Evolutionary conservation across 2,113 vertebrate genomes (phyloP), one percentile per base, ranked within the genome.

Genomic region (Stigmatopora nigra): DNA sequence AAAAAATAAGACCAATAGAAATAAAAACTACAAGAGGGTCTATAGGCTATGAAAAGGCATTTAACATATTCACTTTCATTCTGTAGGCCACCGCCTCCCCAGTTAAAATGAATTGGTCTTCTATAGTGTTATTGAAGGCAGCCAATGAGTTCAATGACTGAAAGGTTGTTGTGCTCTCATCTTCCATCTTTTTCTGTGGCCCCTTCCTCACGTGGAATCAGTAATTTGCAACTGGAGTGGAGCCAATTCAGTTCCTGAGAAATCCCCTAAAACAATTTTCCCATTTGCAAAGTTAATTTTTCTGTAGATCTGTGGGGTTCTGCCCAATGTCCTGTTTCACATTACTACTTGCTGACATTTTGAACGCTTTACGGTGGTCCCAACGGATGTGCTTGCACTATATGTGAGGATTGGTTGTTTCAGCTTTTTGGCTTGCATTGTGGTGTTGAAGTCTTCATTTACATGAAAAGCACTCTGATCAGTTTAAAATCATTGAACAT

Each of bases 231-330:
- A 48, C 22, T 67, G 46, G 67, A 51, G 7, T 41, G 41, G 61
- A 61, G 60, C 69, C 69, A 68, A 55, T 56, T 65, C 36, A n/a
- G 57, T 44, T 52, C 66, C 69, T 84, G 69, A 70, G 68, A 83
- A 73, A 73, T 70, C 46, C 64, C 44, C 22, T 66, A 16, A 77
- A 82, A 66, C 70, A 61, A 69, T 76, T 78, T 84, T 80, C 73
- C 64, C 69, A 80, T 82, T 84, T 78, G 63, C 46, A 16, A 52
- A 64, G 55, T 69, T 75, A 31, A 75, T 75, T 80, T 79, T 67
- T 61, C 63, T 2, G 35, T 49, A 13, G 45, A 68, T 65, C 41
- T 17, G 44, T 16, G 53, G 20, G 63, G 61, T 11, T 10, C 69
- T 16, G 36, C 44, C 63, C 58, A 59, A 17, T 55, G 56, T 64